Base-by-base conservation (phyloP, 2,113 vertebrate species). In the Platycercus adscitus region DNA sequence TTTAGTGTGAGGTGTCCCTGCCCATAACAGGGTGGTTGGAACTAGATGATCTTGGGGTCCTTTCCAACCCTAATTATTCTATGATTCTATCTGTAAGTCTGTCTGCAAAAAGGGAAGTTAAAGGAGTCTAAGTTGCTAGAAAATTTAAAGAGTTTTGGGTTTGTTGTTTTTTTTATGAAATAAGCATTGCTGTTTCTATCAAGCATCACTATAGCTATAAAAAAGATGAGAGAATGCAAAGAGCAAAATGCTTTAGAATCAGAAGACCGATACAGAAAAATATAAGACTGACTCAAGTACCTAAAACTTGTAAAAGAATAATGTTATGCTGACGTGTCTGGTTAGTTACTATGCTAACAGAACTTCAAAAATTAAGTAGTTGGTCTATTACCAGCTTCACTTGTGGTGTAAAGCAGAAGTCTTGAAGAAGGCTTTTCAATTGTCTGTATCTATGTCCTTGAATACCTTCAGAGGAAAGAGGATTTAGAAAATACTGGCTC, bases 381-480 rank as follows among this genome's bases (percentile, higher is more conserved):
- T 56, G 37, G 11, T 82, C 28, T 91, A 9, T 72, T 88, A 43
- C 17, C 21, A 63, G 11, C 71, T 78, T 92, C 17, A 68, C 21
- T 79, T 80, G 23, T 43, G 23, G 9, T 50, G 16, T 63, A 86
- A 76, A 88, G 21, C 46, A 37, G 53, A 50, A 79, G 17, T 83
- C n/a, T 37, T 52, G 39, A 69, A 70, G 64, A 81, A n/a, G 18
- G 50, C 19, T 68, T 80, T 81, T 64, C 13, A 43, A 25, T 11
- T 95, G 7, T 39, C 77, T 55, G 37, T 25, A 35, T 79, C 25
- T 63, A 9, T 90, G 86, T 88, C 91, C 91, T 95, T 95, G 91
- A 85, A 75, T 83, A 71, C 14, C 41, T 89, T 88, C 66, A 75
- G 69, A 81, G 61, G 43, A 91, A 79, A 78, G 58, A 86, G 53